phyloP scores from a whole-genome alignment of 2,888 invertebrate genomes.

The Thymelicus acteon region DNA sequence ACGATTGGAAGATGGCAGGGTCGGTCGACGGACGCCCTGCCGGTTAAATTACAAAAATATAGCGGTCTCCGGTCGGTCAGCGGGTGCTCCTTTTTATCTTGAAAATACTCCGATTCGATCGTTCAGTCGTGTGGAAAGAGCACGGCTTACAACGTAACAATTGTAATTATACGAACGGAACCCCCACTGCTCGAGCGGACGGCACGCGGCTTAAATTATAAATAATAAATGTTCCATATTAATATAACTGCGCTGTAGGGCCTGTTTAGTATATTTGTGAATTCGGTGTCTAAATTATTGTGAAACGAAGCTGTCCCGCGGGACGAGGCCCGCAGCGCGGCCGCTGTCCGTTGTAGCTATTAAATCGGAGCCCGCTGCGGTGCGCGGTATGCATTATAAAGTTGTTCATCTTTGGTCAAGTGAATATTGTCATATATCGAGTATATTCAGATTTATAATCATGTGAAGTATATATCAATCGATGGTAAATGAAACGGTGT shows the following conservation, averaged over 20 bases:
- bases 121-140: not conserved
- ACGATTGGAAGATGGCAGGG: constrained; percentile 48
- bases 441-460: too few species aligned
- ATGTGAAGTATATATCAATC: too few species aligned
- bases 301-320: constrained; percentile 22
- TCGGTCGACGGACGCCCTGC: constrained; percentile 49
- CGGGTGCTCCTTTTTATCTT: constrained; percentile 1
- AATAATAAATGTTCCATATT: constrained; percentile 37
- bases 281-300: constrained; percentile 24
- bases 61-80: constrained; percentile 28
- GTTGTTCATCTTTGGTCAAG: too few species aligned
- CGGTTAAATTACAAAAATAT: constrained; percentile 43
- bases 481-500: too few species aligned
- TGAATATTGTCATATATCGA: too few species aligned
- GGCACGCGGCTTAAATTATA: constrained; percentile 32
- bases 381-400: not conserved
- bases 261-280: constrained; percentile 25
- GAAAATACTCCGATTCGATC: not conserved
- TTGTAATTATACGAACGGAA: not conserved
- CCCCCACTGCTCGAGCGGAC: constrained; percentile 19
- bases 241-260: constrained; percentile 37
- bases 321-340: constrained; percentile 46
- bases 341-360: constrained; percentile 45
- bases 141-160: not conserved
- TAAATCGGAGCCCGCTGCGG: constrained; percentile 48